phyloP scores from a whole-genome alignment of 2,797 vertebrate genomes.

The Cichlasoma orientale region DNA sequence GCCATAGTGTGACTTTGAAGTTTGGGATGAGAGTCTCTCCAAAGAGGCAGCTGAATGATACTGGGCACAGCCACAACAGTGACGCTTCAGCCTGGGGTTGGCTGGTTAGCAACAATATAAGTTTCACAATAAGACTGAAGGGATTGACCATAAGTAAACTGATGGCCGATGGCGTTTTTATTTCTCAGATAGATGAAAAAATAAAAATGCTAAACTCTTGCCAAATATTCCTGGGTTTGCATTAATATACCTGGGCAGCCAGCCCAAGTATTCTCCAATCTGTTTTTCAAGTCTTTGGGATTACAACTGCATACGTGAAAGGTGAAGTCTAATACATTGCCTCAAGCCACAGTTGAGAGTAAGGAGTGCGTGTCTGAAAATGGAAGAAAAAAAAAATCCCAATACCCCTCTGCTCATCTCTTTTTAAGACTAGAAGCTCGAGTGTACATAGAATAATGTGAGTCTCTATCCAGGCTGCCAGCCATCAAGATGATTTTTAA shows the following conservation, averaged over 20 bases:
- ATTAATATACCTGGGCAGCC: neutral
- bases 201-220: neutral
- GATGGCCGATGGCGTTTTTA: neutral
- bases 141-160: neutral
- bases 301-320: neutral
- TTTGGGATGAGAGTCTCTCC: neutral
- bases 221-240: neutral
- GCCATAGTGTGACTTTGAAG: neutral
- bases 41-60: neutral
- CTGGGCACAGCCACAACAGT: neutral
- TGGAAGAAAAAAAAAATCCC: neutral
- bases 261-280: neutral
- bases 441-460: neutral
- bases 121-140: neutral
- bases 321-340: neutral
- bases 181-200: neutral
- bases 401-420: neutral
- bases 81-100: neutral
- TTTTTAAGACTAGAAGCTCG: neutral
- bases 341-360: neutral
- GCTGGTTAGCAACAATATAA: neutral
- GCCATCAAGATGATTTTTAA: slow-evolving; percentile 8
- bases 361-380: neutral
- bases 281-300: neutral
- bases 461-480: neutral